A percentile compares a stretch with the other conserved stretches of the same genome.
phyloP scores from a whole-genome alignment of 2,113 vertebrate species.

The Hippoglossus stenolepis region DNA sequence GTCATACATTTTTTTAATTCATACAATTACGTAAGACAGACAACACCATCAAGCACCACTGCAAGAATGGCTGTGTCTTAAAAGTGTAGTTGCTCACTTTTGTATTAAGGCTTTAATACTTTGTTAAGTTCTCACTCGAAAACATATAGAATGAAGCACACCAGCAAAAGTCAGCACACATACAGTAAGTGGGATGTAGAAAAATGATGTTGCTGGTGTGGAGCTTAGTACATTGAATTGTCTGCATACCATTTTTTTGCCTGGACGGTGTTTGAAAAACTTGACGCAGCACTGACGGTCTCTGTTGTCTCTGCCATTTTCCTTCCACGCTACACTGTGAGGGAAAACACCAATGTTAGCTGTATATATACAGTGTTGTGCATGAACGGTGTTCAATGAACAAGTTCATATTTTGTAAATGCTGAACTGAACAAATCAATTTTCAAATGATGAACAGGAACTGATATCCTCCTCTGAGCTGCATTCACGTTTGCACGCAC shows the following conservation, averaged over 20 bases:
- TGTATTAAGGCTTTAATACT: neutral
- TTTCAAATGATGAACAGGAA: too few species aligned
- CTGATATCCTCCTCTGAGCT: too few species aligned
- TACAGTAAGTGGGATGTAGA: neutral
- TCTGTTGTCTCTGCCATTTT: constrained; percentile 64
- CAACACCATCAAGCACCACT: neutral
- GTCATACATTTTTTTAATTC: neutral
- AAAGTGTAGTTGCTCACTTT: neutral
- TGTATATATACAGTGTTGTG: too few species aligned
- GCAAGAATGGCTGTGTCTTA: neutral
- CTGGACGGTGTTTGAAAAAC: constrained; percentile 38
- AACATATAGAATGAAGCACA: neutral
- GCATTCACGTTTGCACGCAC: too few species aligned
- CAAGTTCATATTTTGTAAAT: too few species aligned
- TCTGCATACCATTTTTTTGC: constrained; percentile 31
- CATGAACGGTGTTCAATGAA: too few species aligned
- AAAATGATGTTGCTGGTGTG: neutral
- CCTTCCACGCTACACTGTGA: constrained; percentile 43
- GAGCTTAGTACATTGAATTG: neutral
- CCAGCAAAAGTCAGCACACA: neutral
- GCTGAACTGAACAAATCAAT: neutral
- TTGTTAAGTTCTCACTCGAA: neutral
- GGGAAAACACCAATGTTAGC: neutral
- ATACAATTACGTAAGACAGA: neutral
- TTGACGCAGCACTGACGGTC: constrained; percentile 80